phyloP scores from a whole-genome alignment of 2,888 invertebrate genomes.

The Linnaemya vulpina region DNA sequence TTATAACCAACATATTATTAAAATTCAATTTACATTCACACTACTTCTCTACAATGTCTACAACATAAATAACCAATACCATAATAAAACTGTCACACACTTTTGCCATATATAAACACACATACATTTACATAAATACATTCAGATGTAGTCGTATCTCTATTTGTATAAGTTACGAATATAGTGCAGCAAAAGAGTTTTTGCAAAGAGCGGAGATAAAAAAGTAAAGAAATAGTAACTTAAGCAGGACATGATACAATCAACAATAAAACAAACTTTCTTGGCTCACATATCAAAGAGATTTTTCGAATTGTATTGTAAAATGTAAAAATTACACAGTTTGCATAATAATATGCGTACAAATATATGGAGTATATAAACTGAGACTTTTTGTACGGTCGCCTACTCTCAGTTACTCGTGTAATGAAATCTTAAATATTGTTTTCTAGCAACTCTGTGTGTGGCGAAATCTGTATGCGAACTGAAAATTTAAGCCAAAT shows the following conservation, averaged over 20 bases:
- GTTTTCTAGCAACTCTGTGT: no score
- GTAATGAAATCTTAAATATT: no score
- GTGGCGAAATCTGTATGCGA: no score
- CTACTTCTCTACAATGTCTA: conserved; percentile 37
- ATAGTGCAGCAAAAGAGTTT: neutral
- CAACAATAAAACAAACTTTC: conserved; percentile 64
- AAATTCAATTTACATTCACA: conserved; percentile 66
- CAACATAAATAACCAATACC: conserved; percentile 50
- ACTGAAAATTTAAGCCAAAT: no score
- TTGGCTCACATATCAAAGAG: conserved; percentile 64
- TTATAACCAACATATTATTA: conserved; percentile 56
- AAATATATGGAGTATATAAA: conserved; percentile 26
- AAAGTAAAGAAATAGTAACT: conserved; percentile 52
- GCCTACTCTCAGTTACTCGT: no score
- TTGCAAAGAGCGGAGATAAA: neutral
- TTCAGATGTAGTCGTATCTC: neutral
- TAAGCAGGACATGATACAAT: conserved; percentile 64
- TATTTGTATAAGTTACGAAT: conserved; percentile 8
- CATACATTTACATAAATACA: neutral
- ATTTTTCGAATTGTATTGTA: conserved; percentile 63
- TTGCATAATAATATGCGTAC: conserved; percentile 71
- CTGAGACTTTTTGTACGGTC: neutral
- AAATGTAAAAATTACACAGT: conserved; percentile 73
- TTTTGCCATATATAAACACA: neutral
- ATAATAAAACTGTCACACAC: conserved; percentile 60